Evolutionary conservation across 2,797 vertebrate species (phyloP), one percentile per base, ranked within the genome.

Genomic region (Catharus ustulatus): DNA sequence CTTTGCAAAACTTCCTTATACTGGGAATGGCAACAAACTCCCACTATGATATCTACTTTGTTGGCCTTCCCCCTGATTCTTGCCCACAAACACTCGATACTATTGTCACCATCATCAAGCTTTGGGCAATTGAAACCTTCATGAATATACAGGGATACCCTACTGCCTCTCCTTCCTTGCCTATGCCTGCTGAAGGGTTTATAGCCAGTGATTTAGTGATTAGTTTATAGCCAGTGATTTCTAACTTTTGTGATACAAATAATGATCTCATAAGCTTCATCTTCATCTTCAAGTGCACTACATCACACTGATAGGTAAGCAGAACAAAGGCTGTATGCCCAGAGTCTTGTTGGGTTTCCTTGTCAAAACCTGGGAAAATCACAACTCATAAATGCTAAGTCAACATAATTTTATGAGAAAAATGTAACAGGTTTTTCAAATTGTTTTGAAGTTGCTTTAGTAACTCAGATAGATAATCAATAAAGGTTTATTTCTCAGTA

Each of bases 21-120:
- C 6, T 30, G 11, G 22, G 16, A 72, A 78, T 34, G 9, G 2
- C 27, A 55, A 43, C 6, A 38, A 48, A 6, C 11, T 83, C n/a
- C 21, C 42, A 61, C 24, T 24, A 15, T 10, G 29, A 40, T 24
- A 55, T 21, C 29, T 83, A 8, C n/a, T 46, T 55, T 62, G 21
- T 32, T 57, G 21, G 15, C 24, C 32, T 23, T 77, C 11, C 18
- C 9, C 36, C 21, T 54, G 24, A 45, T 40, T 77, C 32, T 55
- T 27, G 38, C 11, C 23, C 21, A 34, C 7, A 67, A 67, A 7
- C 21, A 55, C 5, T 20, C 1, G 1, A 51, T 3, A 6, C 6
- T 34, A 1, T 10, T 17, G 11, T 20, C 27, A 43, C 27, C 24
- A 20, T 15, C 15, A 66, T 55, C 48, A 77, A 43, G 13, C 24